Percentiles rank a stretch among this genome's conserved stretches.
phyloP scores from a whole-genome alignment of 1,140 invertebrate species.

The Chrysomallon squamiferum region DNA sequence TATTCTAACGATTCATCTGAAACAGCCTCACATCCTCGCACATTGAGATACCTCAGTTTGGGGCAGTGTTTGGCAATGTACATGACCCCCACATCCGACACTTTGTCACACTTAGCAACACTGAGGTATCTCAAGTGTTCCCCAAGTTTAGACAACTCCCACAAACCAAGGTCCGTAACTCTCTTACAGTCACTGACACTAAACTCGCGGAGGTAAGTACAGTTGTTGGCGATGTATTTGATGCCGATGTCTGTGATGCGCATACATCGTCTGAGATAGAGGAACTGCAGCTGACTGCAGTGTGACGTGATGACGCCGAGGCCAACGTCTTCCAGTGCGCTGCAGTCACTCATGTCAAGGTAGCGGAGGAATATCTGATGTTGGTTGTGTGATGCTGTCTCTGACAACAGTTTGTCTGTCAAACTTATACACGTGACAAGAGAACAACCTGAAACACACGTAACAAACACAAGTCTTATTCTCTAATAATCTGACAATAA shows the following conservation, averaged over 20 bases:
- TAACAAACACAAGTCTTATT: too few relatives aligned
- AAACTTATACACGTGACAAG: constrained; percentile 75
- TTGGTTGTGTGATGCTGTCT: constrained; percentile 65
- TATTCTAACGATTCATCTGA: constrained; percentile 87
- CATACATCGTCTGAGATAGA: constrained; percentile 87
- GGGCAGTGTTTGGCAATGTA: constrained; percentile 88
- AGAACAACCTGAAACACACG: constrained; percentile 69
- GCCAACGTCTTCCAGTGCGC: constrained; percentile 80
- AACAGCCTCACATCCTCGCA: constrained; percentile 88
- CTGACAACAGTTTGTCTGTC: constrained; percentile 68
- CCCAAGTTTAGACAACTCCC: constrained; percentile 86
- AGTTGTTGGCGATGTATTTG: constrained; percentile 82
- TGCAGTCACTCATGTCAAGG: constrained; percentile 81
- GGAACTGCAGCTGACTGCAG: constrained; percentile 83
- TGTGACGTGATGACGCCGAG: constrained; percentile 81
- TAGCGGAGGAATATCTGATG: constrained; percentile 62
- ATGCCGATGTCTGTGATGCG: constrained; percentile 57
- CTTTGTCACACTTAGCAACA: constrained; percentile 86
- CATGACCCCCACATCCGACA: constrained; percentile 90
- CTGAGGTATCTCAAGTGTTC: constrained; percentile 83
- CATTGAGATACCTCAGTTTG: constrained; percentile 88
- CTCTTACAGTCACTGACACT: constrained; percentile 89
- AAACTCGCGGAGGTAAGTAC: constrained; percentile 76
- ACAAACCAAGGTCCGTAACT: constrained; percentile 89
- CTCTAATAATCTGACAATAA: too few relatives aligned